Evolutionary conservation across 2,797 vertebrate species (phyloP).

Genomic region (Malurus leucopterus): DNA sequence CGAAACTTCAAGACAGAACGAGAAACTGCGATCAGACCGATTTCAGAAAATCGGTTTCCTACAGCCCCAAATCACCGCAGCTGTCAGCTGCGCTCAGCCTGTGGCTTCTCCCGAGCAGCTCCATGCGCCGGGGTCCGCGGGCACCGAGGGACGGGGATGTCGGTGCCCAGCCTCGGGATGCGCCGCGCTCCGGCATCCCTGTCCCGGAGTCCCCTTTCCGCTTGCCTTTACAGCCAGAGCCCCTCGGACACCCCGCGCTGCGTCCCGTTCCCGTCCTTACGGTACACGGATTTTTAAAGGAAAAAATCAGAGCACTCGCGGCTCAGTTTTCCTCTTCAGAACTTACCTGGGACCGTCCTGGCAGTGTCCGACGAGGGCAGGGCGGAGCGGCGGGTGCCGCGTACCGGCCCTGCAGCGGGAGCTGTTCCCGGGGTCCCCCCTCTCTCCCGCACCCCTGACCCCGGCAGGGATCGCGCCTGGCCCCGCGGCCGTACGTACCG

Average conservation of each 20-base stretch:
- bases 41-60: neutral
- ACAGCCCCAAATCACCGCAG: neutral
- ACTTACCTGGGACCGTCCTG: neutral
- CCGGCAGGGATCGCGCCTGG: neutral
- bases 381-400: neutral
- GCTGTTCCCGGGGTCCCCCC: neutral
- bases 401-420: neutral
- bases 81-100: neutral
- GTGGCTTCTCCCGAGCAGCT: neutral
- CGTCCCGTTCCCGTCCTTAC: neutral
- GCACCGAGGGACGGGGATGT: neutral
- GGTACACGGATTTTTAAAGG: rapidly evolving
- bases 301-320: neutral
- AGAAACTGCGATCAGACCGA: neutral
- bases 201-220: neutral
- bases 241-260: neutral
- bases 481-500: constrained; percentile 7
- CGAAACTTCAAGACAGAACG: neutral
- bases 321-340: neutral
- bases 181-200: neutral
- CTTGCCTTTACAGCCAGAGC: neutral
- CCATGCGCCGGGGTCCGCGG: rapidly evolving
- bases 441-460: neutral
- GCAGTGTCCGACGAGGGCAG: neutral
- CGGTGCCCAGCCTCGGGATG: neutral